Evolutionary conservation across 2,113 vertebrate genomes (phyloP).

Genomic region (Mixornis gularis): DNA sequence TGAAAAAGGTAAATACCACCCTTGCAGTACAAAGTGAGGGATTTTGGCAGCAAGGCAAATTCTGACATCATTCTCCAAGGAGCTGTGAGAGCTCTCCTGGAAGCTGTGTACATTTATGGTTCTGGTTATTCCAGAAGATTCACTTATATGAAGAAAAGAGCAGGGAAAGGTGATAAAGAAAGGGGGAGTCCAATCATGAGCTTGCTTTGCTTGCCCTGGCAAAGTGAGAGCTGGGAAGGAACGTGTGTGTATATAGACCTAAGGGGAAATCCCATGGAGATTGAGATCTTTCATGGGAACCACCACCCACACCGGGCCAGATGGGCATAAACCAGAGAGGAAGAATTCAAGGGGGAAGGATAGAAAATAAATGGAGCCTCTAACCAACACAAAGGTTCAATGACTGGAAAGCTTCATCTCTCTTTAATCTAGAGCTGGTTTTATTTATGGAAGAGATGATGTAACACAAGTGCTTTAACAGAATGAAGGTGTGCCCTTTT

Average conservation of each 20-base stretch:
- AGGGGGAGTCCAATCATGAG: background rate
- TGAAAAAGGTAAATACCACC: constrained; percentile 26
- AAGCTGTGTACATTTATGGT: fast-evolving
- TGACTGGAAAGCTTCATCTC: background rate
- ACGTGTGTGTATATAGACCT: background rate
- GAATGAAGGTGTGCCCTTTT: background rate
- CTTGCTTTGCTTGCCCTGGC: background rate
- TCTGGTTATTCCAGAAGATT: background rate
- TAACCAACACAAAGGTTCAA: background rate
- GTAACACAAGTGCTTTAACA: background rate
- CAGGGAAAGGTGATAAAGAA: background rate
- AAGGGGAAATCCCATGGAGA: background rate
- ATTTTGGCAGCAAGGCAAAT: background rate
- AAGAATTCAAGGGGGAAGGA: background rate
- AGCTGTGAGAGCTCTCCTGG: background rate
- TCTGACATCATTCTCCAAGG: background rate
- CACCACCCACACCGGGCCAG: background rate
- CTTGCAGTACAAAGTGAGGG: background rate
- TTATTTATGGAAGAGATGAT: background rate
- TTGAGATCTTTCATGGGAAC: background rate
- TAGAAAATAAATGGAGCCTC: background rate
- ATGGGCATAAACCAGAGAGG: background rate
- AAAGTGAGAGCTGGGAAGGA: background rate
- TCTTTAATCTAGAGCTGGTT: background rate
- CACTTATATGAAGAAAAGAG: background rate